Percentiles rank a stretch among this genome's conserved stretches.
Conservation (phyloP, 1,140 invertebrate genomes). For the Cydia splendana region DNA sequence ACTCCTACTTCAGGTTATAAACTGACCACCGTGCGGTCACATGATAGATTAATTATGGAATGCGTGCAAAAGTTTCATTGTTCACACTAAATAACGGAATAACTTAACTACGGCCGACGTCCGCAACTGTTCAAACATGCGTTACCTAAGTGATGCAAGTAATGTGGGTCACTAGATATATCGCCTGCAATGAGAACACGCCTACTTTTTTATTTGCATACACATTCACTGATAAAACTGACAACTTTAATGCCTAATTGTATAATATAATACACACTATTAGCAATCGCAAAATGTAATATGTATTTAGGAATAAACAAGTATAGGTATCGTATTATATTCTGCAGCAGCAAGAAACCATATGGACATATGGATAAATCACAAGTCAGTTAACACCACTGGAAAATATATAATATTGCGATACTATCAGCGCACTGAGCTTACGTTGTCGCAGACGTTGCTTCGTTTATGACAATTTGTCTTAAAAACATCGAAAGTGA, state of each 20-base stretch:
- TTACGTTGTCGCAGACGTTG: too few relatives aligned
- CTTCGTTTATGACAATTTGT: too few relatives aligned
- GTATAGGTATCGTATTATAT: too few relatives aligned
- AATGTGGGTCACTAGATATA: conserved; percentile 33
- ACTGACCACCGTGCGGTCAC: conserved; percentile 44
- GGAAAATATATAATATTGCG: too few relatives aligned
- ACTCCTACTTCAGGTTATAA: conserved; percentile 43
- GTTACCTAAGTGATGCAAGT: conserved; percentile 27
- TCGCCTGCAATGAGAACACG: conserved; percentile 22
- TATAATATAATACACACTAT: too few relatives aligned
- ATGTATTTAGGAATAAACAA: too few relatives aligned
- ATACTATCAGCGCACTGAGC: too few relatives aligned
- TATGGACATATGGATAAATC: too few relatives aligned
- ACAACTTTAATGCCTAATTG: neutral
- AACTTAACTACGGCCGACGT: conserved; percentile 56
- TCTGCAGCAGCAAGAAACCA: too few relatives aligned
- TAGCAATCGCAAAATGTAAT: too few relatives aligned
- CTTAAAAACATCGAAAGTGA: too few relatives aligned
- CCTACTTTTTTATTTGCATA: conserved; percentile 2
- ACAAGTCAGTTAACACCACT: too few relatives aligned
- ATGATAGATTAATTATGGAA: conserved; percentile 29
- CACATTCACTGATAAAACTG: neutral
- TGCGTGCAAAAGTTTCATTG: conserved; percentile 49
- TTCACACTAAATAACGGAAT: conserved; percentile 40
- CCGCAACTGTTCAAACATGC: conserved; percentile 56